Evolutionary conservation across 2,888 invertebrate genomes (phyloP), one percentile per base, ranked within the genome.

Genomic region (Limenitis camilla): DNA sequence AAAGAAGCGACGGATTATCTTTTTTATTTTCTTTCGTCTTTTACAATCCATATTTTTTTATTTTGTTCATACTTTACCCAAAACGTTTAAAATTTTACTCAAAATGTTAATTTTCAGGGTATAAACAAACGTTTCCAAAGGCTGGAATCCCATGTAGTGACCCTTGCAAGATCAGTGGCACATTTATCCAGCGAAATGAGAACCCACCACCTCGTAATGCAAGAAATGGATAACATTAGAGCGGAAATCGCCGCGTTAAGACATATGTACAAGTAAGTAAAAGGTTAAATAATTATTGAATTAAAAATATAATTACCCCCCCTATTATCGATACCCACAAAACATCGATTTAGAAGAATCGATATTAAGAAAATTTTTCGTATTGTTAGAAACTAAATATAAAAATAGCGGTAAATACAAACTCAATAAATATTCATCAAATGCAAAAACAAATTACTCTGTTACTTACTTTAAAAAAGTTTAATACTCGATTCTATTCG

Each of bases 111-210:
- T 32, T 30, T 8, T 0, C 86, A 94, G 90, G 93, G 93, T 47
- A 93, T 95, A 61, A 94, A 95, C 80, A 94, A 94, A 76, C 89
- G 96, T 42, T 96, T 96, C 80, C 95, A 96, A 75, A 89, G 96
- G 5, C 82, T 96, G 60, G 97, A 97, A 78, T 94, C 95, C 0
- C 96, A 96, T 79, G 96, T 96, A 43, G 96, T 96, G 49, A 96
- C 96, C 1, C 81, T 96, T 59, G 96, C 96, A 0, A 88, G 96
- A 53, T 96, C 95, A 42, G 96, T 97, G 27, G 96, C 96, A 10
- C 96, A 96, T 77, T 88, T 97, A 38, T 96, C 96, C 35, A 95
- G 95, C 4, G 96, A 97, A 86, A 94, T 96, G 93, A 84, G 96
- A 56, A 94, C 95, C 1, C 96, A 96, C 71, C 96, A 95, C 74